These are phyloP conservation scores for Xestia xanthographa DNA, from an alignment of 2,888 invertebrate species.

Conservation along the genomic window DNA sequence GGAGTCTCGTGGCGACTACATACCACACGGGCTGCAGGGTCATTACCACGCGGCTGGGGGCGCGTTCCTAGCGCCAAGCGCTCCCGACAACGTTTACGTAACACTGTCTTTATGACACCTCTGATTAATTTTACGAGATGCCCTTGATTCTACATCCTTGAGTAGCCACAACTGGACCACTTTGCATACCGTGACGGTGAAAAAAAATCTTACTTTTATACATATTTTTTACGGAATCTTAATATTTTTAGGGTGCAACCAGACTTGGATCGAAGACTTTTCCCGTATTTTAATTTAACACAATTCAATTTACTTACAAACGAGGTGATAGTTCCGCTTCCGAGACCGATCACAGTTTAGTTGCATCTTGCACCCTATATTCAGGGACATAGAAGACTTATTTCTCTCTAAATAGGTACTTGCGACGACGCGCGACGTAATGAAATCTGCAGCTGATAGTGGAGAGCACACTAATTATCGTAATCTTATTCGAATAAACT, in stretches of 20 bases:
- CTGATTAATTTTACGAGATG: slow-evolving; percentile 72
- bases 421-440: too few species aligned
- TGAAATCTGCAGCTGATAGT: not conserved
- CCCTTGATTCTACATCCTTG: slow-evolving; percentile 68
- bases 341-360: not conserved
- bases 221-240: not conserved
- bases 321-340: not conserved
- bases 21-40: slow-evolving; percentile 75
- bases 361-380: not conserved
- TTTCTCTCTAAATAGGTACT: not conserved
- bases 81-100: slow-evolving; percentile 74
- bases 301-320: not conserved
- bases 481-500: slow-evolving; percentile 3
- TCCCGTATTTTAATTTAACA: not conserved
- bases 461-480: not conserved
- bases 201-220: not conserved
- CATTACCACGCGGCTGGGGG: slow-evolving; percentile 80
- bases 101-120: slow-evolving; percentile 74
- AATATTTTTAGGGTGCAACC: not conserved
- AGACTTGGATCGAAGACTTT: not conserved
- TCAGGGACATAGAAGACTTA: not conserved
- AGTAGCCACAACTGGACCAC: slow-evolving; percentile 33
- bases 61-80: slow-evolving; percentile 71
- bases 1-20: slow-evolving; percentile 63
- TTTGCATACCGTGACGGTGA: slow-evolving; percentile 12